Base-by-base conservation (phyloP, 2,888 invertebrate species). In the Agrochola lota region DNA sequence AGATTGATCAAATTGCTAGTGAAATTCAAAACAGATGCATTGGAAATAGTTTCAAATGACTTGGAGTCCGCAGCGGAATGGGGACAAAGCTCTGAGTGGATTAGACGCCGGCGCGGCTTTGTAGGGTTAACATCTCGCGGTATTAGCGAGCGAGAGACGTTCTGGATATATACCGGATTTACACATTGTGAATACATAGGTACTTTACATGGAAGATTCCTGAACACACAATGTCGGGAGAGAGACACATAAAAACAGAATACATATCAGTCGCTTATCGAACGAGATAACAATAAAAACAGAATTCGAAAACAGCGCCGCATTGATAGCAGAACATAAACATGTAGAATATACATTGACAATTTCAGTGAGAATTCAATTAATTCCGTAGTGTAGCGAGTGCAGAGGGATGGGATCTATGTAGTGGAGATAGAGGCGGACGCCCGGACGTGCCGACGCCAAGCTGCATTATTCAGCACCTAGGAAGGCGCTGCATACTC, bases 391-490 rank as follows among this genome's bases (percentile, higher is more conserved):
- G 73, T 59, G 71, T 17, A 46, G 74, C 46, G 68, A 72, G 62
- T 43, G 73, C 67, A 72, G 77, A 70, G 76, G 77, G 75, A 63
- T 71, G 74, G 66, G 69, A 75, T 55, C 59, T 76, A 78, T 66
- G 70, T 74, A 67, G 67, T 71, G 69, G 60, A 82, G 84, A 73
- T 75, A 75, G 85, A 80, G 59, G 72, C 84, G 84, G 85, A 83
- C 90, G 89, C 86, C 90, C 85, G 85, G 89, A 85, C 84, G 84
- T 84, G 84, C 62, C 83, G 88, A 83, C 86, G 88, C 87, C 78
- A 72, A 84, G 74, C 85, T 95, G 94, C 94, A 95, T 95, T 92
- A 95, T 95, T 94, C 94, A 95, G 89, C 81, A 84, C 89, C 87
- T 91, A 90, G 93, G 93, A 93, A 93, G 93, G 91, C 91, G 89